Evolutionary conservation across 2,797 vertebrate genomes (phyloP).

Genomic region (Carapus acus): DNA sequence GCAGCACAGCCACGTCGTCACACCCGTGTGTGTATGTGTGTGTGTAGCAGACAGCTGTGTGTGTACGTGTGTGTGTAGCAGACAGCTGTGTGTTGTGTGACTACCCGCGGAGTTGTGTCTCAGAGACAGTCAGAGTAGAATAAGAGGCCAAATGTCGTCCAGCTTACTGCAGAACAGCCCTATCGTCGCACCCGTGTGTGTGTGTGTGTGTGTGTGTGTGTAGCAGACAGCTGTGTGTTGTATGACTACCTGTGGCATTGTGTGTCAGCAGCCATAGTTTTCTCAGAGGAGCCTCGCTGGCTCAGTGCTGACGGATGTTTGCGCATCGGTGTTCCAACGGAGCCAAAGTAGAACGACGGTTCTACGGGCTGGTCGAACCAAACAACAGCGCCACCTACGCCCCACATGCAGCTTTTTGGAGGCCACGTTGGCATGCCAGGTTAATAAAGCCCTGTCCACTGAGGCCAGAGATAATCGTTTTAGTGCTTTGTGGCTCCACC

Average conservation of each 20-base stretch:
- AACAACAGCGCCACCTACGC: slow-evolving; percentile 69
- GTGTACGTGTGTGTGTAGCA: too few species aligned
- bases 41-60: too few species aligned
- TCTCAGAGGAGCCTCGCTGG: slow-evolving; percentile 79
- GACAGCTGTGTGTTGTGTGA: too few species aligned
- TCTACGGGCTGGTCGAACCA: too few species aligned
- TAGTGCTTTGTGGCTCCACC: slow-evolving; percentile 54
- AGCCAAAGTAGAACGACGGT: too few species aligned
- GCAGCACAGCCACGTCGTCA: too few species aligned
- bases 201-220: slow-evolving; percentile 35
- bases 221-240: slow-evolving; percentile 41
- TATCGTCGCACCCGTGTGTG: slow-evolving; percentile 4
- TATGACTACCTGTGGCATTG: slow-evolving; percentile 79
- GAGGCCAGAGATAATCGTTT: slow-evolving; percentile 84
- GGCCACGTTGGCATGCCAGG: slow-evolving; percentile 78
- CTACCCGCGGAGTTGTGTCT: too few species aligned
- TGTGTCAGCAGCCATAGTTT: slow-evolving; percentile 88
- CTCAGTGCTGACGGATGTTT: slow-evolving; percentile 70
- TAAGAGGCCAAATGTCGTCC: too few species aligned
- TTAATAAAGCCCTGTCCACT: slow-evolving; percentile 82
- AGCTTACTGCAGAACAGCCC: too few species aligned
- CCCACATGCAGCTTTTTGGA: slow-evolving; percentile 62
- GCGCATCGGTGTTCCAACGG: slow-evolving; percentile 10
- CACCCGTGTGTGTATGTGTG: too few species aligned
- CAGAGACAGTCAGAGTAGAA: too few species aligned